Evolutionary conservation across 2,797 vertebrate genomes (phyloP).

Genomic region (Labroides dimidiatus): DNA sequence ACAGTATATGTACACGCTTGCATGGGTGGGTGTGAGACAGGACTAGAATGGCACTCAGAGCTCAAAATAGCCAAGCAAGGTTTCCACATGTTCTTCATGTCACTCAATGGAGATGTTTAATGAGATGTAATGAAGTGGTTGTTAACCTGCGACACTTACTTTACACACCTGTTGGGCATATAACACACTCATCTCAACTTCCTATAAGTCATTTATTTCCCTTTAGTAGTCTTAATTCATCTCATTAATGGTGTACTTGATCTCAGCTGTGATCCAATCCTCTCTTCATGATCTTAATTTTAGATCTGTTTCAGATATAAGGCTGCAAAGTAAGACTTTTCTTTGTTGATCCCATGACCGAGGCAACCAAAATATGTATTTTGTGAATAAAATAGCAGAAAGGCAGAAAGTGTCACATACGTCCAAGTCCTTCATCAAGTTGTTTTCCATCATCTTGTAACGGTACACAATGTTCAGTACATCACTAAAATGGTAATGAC

Average conservation of each 20-base stretch:
- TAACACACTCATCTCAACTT: not conserved
- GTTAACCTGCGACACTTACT: slow-evolving; percentile 43
- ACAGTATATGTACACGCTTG: not conserved
- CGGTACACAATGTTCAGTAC: too few relatives aligned
- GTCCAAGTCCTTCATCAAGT: too few relatives aligned
- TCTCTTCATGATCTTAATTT: not conserved
- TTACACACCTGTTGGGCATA: slow-evolving; percentile 1
- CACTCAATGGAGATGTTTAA: slow-evolving; percentile 44
- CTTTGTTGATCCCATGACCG: not conserved
- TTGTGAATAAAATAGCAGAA: too few relatives aligned
- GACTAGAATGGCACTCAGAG: slow-evolving; percentile 22
- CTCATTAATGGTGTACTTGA: not conserved
- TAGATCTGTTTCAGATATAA: not conserved
- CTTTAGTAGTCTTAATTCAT: slow-evolving; percentile 7
- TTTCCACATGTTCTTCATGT: slow-evolving; percentile 35
- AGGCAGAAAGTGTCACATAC: too few relatives aligned
- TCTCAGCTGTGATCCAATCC: not conserved
- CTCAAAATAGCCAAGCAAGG: slow-evolving; percentile 34
- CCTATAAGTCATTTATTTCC: not conserved
- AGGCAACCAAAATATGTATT: too few relatives aligned
- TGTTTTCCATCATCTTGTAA: too few relatives aligned
- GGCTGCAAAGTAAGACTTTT: not conserved
- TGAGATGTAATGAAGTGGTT: slow-evolving; percentile 33
- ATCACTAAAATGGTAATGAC: too few relatives aligned
- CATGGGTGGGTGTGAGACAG: slow-evolving; percentile 3